Evolutionary conservation across 2,113 vertebrate species (phyloP).

Genomic region (Aegithalos caudatus): DNA sequence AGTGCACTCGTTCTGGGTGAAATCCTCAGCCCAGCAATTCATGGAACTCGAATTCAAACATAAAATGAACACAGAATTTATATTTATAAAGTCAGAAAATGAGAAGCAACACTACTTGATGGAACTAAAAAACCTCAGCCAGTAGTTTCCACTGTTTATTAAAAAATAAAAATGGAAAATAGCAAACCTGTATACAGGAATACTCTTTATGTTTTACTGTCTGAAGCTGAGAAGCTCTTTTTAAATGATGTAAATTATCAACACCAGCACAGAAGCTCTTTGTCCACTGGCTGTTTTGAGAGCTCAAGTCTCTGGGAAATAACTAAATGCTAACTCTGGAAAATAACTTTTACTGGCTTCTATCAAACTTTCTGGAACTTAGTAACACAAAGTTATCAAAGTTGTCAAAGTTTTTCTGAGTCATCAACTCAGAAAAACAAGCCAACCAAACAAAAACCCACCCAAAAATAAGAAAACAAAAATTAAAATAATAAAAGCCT

Average conservation of each 20-base stretch:
- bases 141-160: neutral
- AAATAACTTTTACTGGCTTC: neutral
- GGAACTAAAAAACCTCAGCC: neutral
- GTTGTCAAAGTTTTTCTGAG: neutral
- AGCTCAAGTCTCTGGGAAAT: neutral
- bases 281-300: neutral
- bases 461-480: neutral
- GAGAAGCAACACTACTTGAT: neutral
- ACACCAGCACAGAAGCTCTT: neutral
- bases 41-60: neutral
- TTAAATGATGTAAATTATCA: neutral
- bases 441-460: neutral
- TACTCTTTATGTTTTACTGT: neutral
- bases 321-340: neutral
- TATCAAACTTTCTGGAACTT: neutral
- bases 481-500: accelerated
- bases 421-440: neutral
- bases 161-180: neutral
- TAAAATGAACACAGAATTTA: neutral
- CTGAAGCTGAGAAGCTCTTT: neutral
- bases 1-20: neutral
- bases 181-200: neutral
- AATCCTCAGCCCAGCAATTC: neutral
- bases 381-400: neutral
- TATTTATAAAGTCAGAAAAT: neutral